A percentile compares a stretch with the other conserved stretches of the same genome.
Conservation (phyloP, 2,888 invertebrate species). For the Liodrosophila aerea region DNA sequence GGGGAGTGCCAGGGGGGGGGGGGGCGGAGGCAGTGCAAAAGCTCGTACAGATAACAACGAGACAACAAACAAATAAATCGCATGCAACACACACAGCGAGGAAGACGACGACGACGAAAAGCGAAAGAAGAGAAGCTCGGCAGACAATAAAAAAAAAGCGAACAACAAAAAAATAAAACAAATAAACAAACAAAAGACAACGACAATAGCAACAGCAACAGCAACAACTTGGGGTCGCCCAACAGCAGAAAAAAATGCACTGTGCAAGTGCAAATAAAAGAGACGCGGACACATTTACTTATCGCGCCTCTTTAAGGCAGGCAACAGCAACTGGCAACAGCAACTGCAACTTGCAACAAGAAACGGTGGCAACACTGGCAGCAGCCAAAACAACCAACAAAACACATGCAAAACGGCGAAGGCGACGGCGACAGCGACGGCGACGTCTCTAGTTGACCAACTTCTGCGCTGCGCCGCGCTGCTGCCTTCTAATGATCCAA, state of each 20-base stretch:
- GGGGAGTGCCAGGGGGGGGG: neutral
- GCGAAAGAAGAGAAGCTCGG: constrained; percentile 43
- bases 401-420: constrained; percentile 60
- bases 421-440: constrained; percentile 19
- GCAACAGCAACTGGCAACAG: constrained; percentile 39
- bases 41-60: constrained; percentile 74
- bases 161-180: constrained; percentile 53
- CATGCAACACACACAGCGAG: constrained; percentile 57
- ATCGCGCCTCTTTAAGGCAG: constrained; percentile 73
- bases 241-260: constrained; percentile 51
- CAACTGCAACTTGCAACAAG: constrained; percentile 53
- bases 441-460: constrained; percentile 65
- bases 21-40: constrained; percentile 13
- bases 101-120: constrained; percentile 33
- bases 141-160: constrained; percentile 21
- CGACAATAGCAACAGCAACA: constrained; percentile 34
- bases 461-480: constrained; percentile 64
- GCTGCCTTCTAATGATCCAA: constrained; percentile 81
- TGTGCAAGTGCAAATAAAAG: constrained; percentile 75
- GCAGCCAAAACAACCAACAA: constrained; percentile 40
- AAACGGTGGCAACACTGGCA: constrained; percentile 61
- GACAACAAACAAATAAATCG: constrained; percentile 77
- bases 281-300: constrained; percentile 77
- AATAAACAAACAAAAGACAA: constrained; percentile 63
- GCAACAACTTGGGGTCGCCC: constrained; percentile 44